Conservation (phyloP, 2,888 invertebrate genomes). For the Cryptus viduatorius region DNA sequence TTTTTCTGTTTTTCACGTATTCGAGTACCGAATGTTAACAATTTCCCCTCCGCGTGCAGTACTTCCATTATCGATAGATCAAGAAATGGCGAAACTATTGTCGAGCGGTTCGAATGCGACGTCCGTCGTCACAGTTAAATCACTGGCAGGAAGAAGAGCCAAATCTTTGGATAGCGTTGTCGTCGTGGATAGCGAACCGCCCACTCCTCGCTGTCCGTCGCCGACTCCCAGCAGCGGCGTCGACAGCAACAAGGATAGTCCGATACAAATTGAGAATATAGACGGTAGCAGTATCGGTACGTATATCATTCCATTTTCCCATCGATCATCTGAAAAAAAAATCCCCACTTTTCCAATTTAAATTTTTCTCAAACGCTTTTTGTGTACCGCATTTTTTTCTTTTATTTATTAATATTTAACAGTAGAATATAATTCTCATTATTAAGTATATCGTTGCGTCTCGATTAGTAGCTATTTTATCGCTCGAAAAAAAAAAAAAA, state of each 20-base stretch:
- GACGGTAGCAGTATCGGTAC: conserved; percentile 87
- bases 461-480: not conserved
- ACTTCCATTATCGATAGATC: conserved; percentile 84
- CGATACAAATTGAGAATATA: conserved; percentile 93
- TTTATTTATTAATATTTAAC: conserved; percentile 45
- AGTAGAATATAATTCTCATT: conserved; percentile 14
- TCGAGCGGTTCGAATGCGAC: conserved; percentile 72
- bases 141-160: conserved; percentile 79
- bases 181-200: conserved; percentile 85
- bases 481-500: not conserved
- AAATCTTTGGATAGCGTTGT: conserved; percentile 83
- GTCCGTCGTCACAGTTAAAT: conserved; percentile 67
- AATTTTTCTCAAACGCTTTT: conserved; percentile 1
- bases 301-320: conserved; percentile 66
- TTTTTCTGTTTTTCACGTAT: conserved; percentile 65
- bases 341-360: not conserved
- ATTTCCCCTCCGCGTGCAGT: conserved; percentile 78
- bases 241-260: conserved; percentile 94
- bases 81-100: conserved; percentile 83
- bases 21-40: conserved; percentile 73
- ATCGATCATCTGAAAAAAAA: not conserved
- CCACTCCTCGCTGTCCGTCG: conserved; percentile 92
- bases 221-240: conserved; percentile 96
- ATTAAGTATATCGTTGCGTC: conserved; percentile 18
- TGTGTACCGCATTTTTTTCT: not conserved